These are phyloP conservation scores for Drosophila setosimentum DNA, from an alignment of 2,888 invertebrate genomes.

Conservation along the genomic window DNA sequence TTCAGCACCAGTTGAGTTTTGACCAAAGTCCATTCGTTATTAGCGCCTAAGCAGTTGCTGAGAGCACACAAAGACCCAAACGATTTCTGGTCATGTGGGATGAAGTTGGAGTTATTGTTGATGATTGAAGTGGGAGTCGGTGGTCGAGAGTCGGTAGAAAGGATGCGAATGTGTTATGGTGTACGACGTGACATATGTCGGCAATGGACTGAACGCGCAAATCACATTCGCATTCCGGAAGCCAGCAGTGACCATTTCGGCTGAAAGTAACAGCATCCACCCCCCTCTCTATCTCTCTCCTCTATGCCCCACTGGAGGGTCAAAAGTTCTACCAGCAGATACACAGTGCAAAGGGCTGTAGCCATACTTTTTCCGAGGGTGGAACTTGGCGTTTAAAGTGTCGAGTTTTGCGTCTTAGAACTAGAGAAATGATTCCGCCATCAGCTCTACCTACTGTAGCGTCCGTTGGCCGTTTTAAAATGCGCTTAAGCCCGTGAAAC, in stretches of 20 bases:
- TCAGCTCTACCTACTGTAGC: conserved; percentile 48
- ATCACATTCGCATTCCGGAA: conserved; percentile 71
- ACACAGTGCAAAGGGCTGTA: conserved; percentile 6
- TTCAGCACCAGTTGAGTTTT: conserved; percentile 73
- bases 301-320: background rate
- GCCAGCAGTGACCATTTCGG: conserved; percentile 47
- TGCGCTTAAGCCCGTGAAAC: conserved; percentile 62
- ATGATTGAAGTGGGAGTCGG: background rate
- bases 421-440: conserved; percentile 66
- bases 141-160: background rate
- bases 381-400: conserved; percentile 74
- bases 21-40: conserved; percentile 84
- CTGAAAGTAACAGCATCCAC: conserved; percentile 2
- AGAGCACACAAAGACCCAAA: conserved; percentile 47
- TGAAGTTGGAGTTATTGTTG: background rate
- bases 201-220: conserved; percentile 41
- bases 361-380: conserved; percentile 44
- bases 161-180: background rate
- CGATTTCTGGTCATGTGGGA: conserved; percentile 8
- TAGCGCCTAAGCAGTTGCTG: conserved; percentile 77
- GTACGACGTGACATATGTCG: conserved; percentile 64
- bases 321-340: conserved; percentile 3
- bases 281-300: background rate
- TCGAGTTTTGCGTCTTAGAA: conserved; percentile 72
- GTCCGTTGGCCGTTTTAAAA: conserved; percentile 57